phyloP scores from a whole-genome alignment of 2,113 vertebrate species.

The Microtus pennsylvanicus region DNA sequence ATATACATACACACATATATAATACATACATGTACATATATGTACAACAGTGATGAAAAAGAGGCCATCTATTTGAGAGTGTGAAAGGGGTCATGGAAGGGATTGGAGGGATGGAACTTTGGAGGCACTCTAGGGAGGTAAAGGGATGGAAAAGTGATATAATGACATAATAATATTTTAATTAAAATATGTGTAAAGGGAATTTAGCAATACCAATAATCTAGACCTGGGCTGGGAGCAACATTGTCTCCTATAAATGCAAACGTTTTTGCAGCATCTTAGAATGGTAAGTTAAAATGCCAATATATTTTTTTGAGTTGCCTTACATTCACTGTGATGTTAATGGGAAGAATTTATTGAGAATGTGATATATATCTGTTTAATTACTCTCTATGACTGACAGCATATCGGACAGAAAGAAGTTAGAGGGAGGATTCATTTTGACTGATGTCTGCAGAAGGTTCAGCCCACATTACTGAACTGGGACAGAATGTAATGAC shows the following conservation, averaged over 20 bases:
- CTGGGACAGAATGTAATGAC: not conserved
- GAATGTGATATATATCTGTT: not conserved
- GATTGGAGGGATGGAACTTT: not conserved
- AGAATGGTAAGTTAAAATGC: not conserved
- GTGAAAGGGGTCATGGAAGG: not conserved
- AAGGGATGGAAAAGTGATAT: not conserved
- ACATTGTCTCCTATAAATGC: not conserved
- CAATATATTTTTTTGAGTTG: not conserved
- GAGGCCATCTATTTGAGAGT: not conserved
- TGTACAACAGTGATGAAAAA: no score
- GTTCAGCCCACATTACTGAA: not conserved
- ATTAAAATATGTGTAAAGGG: not conserved
- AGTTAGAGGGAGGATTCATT: not conserved
- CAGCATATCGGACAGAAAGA: not conserved
- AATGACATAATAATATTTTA: not conserved
- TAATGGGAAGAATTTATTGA: not conserved
- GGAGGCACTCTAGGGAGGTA: not conserved
- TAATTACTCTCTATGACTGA: not conserved
- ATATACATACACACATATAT: not conserved
- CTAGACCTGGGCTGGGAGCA: not conserved
- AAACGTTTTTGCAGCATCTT: not conserved
- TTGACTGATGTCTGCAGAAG: not conserved
- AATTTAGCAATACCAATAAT: not conserved
- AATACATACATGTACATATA: no score
- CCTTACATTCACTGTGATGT: not conserved